These are phyloP conservation scores for Dichetophora obliterata DNA, from an alignment of 2,888 invertebrate genomes.

Conservation along the genomic window DNA sequence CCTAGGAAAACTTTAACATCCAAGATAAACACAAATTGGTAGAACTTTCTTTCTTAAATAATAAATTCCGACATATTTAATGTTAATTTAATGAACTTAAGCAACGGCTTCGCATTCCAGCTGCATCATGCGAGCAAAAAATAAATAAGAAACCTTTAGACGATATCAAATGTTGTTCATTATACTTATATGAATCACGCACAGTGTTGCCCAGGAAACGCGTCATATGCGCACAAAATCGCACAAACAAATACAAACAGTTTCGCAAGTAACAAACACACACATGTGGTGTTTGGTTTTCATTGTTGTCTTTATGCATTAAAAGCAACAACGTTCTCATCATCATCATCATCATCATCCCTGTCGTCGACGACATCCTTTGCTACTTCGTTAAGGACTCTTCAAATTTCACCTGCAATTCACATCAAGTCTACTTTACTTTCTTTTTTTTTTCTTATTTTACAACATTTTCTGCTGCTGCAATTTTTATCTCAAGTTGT, in stretches of 20 bases:
- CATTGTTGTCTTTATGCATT: no score
- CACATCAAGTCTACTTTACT: slow-evolving; percentile 61
- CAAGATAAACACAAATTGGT: no score
- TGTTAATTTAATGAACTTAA: slow-evolving; percentile 12
- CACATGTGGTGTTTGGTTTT: not conserved
- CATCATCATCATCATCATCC: not conserved
- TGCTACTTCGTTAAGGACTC: slow-evolving; percentile 18
- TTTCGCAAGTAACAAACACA: not conserved
- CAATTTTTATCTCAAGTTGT: not conserved
- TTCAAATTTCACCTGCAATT: slow-evolving; percentile 57
- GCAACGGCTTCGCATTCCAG: not conserved
- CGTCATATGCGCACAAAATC: not conserved
- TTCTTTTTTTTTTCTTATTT: slow-evolving; percentile 34
- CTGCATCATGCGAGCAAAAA: not conserved
- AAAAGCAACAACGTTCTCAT: not conserved
- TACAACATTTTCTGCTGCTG: not conserved
- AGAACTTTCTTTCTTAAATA: not conserved
- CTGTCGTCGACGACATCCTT: not conserved
- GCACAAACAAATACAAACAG: not conserved
- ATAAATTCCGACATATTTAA: slow-evolving; percentile 3
- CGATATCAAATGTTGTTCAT: slow-evolving; percentile 26
- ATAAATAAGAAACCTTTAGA: slow-evolving; percentile 20
- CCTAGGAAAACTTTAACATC: no score
- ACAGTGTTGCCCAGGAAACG: slow-evolving; percentile 25
- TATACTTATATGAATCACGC: slow-evolving; percentile 2